Evolutionary conservation across 2,888 invertebrate genomes (phyloP).

Genomic region (Leptura quadrifasciata): DNA sequence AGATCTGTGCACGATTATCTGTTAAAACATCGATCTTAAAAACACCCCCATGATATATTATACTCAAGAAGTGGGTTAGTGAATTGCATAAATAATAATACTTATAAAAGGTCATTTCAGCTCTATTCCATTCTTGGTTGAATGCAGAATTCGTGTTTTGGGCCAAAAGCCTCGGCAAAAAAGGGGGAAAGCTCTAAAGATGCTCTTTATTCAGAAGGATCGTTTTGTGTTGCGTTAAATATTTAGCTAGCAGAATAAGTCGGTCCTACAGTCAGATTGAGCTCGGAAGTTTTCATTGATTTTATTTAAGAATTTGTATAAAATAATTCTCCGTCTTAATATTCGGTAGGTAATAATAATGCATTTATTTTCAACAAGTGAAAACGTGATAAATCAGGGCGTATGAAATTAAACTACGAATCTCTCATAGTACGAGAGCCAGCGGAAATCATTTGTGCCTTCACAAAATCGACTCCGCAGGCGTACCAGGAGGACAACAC

Average conservation of each 20-base stretch:
- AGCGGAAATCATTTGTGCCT: no score
- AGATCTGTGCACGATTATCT: not conserved
- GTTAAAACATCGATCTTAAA: conserved; percentile 21
- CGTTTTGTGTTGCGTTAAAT: conserved; percentile 20
- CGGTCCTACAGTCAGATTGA: not conserved
- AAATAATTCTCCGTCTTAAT: not conserved
- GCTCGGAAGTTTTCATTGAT: not conserved
- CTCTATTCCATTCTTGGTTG: conserved; percentile 1
- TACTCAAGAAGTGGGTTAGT: not conserved
- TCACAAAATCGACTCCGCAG: no score
- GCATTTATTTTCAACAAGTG: no score
- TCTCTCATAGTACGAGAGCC: no score
- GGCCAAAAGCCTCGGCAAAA: conserved; percentile 8
- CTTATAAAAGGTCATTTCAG: conserved; percentile 21
- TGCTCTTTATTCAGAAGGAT: conserved; percentile 15
- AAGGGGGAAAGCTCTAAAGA: conserved; percentile 10
- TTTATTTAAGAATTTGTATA: not conserved
- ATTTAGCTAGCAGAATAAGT: conserved; percentile 1
- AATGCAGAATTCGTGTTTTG: conserved; percentile 23
- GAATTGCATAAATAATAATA: conserved; percentile 28
- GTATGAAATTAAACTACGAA: no score
- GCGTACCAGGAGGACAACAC: no score
- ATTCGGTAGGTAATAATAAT: no score
- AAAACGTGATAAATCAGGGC: no score
- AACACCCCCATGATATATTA: conserved; percentile 20